Base-by-base conservation (phyloP, 2,888 invertebrate genomes). In the Geotrupes spiniger region DNA sequence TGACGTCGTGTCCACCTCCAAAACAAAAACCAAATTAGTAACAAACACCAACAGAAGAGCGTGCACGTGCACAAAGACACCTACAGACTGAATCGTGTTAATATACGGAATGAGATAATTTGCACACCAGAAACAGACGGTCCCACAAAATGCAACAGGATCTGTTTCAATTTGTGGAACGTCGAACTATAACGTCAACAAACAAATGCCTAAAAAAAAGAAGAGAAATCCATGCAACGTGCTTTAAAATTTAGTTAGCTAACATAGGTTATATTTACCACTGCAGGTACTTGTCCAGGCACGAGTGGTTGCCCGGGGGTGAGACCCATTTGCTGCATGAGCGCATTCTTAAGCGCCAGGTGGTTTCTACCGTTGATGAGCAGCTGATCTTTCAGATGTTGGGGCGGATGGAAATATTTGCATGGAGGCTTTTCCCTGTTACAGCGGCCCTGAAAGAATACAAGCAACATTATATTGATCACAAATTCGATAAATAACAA, bases 381-480 rank as follows among this genome's bases (percentile, higher is more conserved):
- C 74, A 99, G 83, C 83, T 99, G 98, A 80, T 99, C 99, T 82
- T 98, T 97, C 70, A 99, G 84, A 78, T 99, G 99, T 78, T 98
- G 98, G 64, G 99, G 99, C 65, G 99, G 99, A 80, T 99, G 99
- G 80, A 99, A 96, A 81, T 99, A 99, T 84, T 99, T 99, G 91
- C 99, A 99, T 69, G 98, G 98, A 61, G 99, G 99, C 76, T 99
- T 98, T 79, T 99, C 98, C 70, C 99, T 87, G 77, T 98, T 98
- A 85, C 99, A 99, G 79, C 98, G 95, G 74, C 98, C 98, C 99
- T 99, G 84, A 5, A 80, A 81, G 61, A 61, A 62, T 53, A 51
- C 26, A 48, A 46, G 36, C 4, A n/a, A n/a, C n/a, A n/a, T n/a
- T n/a, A n/a, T n/a, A n/a, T n/a, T n/a, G n/a, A n/a, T n/a, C n/a